A percentile compares a stretch with the other conserved stretches of the same genome.
These are phyloP conservation scores for Archivesica marissinica DNA, from an alignment of 1,140 invertebrate species.

Conservation along the genomic window DNA sequence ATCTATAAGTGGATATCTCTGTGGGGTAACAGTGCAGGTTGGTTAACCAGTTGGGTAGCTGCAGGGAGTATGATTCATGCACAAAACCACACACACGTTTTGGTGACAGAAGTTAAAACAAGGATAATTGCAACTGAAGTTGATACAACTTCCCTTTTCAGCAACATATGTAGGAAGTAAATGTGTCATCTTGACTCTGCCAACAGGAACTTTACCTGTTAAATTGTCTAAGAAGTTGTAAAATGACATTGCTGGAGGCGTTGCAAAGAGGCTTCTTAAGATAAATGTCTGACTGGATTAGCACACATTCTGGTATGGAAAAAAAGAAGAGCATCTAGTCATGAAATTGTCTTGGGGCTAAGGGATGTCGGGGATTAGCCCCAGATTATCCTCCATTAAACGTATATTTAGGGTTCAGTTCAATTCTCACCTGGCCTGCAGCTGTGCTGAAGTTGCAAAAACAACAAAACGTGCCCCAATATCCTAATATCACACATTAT, in stretches of 20 bases:
- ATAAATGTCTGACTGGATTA: no score
- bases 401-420: constrained; percentile 36
- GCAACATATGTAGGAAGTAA: constrained; percentile 5
- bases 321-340: not conserved
- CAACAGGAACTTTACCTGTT: not conserved
- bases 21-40: constrained; percentile 10
- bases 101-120: not conserved
- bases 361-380: constrained; percentile 54
- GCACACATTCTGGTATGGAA: not conserved
- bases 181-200: constrained; percentile 14
- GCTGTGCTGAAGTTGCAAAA: constrained; percentile 31
- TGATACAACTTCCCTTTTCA: constrained; percentile 1
- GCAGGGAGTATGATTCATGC: not conserved
- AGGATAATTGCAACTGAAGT: not conserved
- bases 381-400: constrained; percentile 22
- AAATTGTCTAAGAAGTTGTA: not conserved
- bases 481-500: constrained; percentile 48
- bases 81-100: not conserved
- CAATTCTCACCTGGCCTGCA: not conserved
- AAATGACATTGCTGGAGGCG: not conserved
- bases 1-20: not conserved
- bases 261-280: not conserved
- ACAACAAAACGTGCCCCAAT: not conserved
- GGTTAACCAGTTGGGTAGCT: not conserved
- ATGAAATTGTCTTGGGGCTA: constrained; percentile 13